These are phyloP conservation scores for Agrilus biguttatus DNA, from an alignment of 2,888 invertebrate genomes.

Conservation along the genomic window DNA sequence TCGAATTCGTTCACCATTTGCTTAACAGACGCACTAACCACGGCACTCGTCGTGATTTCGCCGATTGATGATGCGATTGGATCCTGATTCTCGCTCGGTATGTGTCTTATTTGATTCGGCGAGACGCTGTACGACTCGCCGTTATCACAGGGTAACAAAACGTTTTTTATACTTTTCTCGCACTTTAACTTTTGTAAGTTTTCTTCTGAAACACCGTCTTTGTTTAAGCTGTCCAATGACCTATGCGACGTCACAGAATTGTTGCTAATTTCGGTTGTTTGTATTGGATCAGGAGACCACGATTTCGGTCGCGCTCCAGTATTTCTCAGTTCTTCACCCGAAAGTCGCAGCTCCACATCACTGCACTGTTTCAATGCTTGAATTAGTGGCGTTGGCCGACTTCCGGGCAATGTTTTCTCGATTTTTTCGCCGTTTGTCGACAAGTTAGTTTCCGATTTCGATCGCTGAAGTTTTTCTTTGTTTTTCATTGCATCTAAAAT, in stretches of 20 bases:
- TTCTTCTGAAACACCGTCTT: conserved; percentile 7
- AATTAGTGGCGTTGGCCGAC: conserved; percentile 46
- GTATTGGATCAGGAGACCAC: conserved; percentile 44
- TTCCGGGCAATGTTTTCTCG: conserved; percentile 38
- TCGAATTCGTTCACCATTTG: conserved; percentile 63
- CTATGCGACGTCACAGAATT: conserved; percentile 43
- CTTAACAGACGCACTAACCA: conserved; percentile 39
- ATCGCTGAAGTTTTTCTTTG: conserved; percentile 79
- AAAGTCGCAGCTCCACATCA: conserved; percentile 11
- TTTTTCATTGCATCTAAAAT: conserved; percentile 95
- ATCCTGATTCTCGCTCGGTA: conserved; percentile 37
- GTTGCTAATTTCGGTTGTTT: conserved; percentile 42
- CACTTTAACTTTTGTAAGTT: conserved; percentile 8
- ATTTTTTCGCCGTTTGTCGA: conserved; percentile 50
- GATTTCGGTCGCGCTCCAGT: conserved; percentile 30
- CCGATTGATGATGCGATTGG: conserved; percentile 4
- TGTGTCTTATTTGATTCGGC: conserved; percentile 75
- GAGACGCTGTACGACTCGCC: conserved; percentile 81
- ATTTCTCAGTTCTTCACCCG: conserved; percentile 15
- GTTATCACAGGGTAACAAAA: conserved; percentile 72
- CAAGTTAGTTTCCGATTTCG: conserved; percentile 84
- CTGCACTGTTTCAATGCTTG: conserved; percentile 32
- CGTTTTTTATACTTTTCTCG: conserved; percentile 37
- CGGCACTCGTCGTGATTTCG: conserved; percentile 1
- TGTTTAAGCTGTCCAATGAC: conserved; percentile 49